Percentiles rank a stretch among this genome's conserved stretches.
phyloP scores from a whole-genome alignment of 23 tunicate genomes.

The Trididemnum miniatum region DNA sequence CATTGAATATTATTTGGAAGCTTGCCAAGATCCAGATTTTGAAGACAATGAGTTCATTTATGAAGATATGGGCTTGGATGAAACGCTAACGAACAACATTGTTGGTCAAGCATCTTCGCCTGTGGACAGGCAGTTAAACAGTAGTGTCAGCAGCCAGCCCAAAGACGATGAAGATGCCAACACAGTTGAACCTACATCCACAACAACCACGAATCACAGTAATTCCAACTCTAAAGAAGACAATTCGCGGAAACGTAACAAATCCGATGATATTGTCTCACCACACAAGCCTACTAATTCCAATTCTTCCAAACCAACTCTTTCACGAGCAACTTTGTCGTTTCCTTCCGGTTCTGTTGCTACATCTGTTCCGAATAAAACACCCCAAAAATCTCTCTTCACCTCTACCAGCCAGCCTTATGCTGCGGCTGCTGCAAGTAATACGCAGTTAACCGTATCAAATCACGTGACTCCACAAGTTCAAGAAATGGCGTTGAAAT shows the following conservation, averaged over 20 bases:
- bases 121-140: slow-evolving; percentile 55
- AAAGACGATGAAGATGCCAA: slow-evolving; percentile 59
- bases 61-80: slow-evolving; percentile 86
- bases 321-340: slow-evolving; percentile 46
- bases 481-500: background rate
- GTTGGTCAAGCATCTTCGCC: slow-evolving; percentile 56
- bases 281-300: slow-evolving; percentile 45
- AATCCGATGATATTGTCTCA: slow-evolving; percentile 74
- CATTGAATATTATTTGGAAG: slow-evolving; percentile 89
- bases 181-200: slow-evolving; percentile 9
- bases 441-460: slow-evolving; percentile 23
- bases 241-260: slow-evolving; percentile 51
- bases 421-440: slow-evolving; percentile 61
- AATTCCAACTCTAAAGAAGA: slow-evolving; percentile 78
- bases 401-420: slow-evolving; percentile 51
- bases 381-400: background rate
- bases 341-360: slow-evolving; percentile 5
- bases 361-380: slow-evolving; percentile 2
- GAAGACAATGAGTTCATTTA: slow-evolving; percentile 90
- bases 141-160: slow-evolving; percentile 29
- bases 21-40: slow-evolving; percentile 87
- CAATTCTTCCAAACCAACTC: slow-evolving; percentile 6
- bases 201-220: background rate
- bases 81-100: slow-evolving; percentile 27
- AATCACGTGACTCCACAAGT: slow-evolving; percentile 5